Conservation (phyloP, 2,113 vertebrate genomes). For the Paradoxurus hermaphroditus region DNA sequence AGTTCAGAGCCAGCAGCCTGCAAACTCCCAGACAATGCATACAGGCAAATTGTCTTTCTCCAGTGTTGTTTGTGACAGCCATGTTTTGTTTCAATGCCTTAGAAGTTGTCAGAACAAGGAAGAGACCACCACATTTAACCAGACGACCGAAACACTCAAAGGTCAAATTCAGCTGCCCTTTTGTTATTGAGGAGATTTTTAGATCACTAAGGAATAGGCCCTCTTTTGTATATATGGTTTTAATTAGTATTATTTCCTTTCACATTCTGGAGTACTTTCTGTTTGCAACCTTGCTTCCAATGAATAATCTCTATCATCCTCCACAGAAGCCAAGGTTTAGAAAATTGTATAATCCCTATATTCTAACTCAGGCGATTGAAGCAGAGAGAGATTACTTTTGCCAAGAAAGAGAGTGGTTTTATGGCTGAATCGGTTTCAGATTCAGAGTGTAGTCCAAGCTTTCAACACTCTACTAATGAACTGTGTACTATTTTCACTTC, state of each 20-base stretch:
- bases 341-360: conserved; percentile 53
- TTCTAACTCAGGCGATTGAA: conserved; percentile 59
- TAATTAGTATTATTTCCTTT: conserved; percentile 42
- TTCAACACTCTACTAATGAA: conserved; percentile 66
- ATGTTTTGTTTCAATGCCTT: conserved; percentile 6
- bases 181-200: conserved; percentile 2
- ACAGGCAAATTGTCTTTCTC: background rate
- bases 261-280: conserved; percentile 2
- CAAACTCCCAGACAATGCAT: background rate
- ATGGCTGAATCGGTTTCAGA: conserved; percentile 44
- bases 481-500: conserved; percentile 55
- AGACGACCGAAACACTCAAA: background rate
- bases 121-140: background rate
- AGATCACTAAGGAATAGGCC: background rate
- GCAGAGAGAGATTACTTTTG: conserved; percentile 46
- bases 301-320: conserved; percentile 40
- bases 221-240: background rate
- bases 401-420: conserved; percentile 54
- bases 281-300: conserved; percentile 22
- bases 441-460: conserved; percentile 42
- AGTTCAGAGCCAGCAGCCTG: background rate
- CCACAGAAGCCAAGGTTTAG: conserved; percentile 41
- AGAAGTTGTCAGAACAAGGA: background rate
- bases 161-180: background rate
- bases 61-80: background rate